phyloP scores from a whole-genome alignment of 2,113 vertebrate species.

The Vulpes vulpes region DNA sequence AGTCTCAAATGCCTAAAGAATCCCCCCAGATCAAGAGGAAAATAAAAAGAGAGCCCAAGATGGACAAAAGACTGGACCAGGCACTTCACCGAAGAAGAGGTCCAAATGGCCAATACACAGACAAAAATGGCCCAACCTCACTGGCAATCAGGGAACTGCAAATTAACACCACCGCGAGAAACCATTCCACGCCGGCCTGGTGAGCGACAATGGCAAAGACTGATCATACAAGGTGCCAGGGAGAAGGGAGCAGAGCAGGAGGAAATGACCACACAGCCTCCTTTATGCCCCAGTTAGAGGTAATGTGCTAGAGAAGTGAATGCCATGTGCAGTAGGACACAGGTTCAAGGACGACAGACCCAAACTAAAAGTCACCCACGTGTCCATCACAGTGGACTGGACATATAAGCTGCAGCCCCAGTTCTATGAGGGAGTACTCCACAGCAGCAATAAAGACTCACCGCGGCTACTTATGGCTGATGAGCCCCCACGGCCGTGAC shows the following conservation, averaged over 20 bases:
- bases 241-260: fast-evolving
- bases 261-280: fast-evolving
- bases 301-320: neutral
- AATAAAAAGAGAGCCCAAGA: neutral
- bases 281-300: neutral
- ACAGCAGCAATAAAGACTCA: neutral
- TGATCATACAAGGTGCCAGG: fast-evolving
- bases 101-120: fast-evolving
- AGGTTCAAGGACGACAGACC: neutral
- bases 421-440: fast-evolving
- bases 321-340: fast-evolving
- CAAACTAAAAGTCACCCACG: neutral
- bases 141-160: too few relatives aligned
- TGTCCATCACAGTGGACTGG: fast-evolving
- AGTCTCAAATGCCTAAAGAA: neutral
- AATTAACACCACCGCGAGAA: neutral
- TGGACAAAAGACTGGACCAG: neutral
- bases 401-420: fast-evolving
- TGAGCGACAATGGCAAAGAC: fast-evolving
- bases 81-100: neutral
- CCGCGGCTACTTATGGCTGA: fast-evolving
- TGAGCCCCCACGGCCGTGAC: neutral
- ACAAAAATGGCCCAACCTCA: neutral
- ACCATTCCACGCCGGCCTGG: neutral
- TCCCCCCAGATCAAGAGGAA: neutral